A percentile compares a stretch with the other conserved stretches of the same genome.
These are phyloP conservation scores for Microctonus aethiopoides DNA, from an alignment of 2,888 invertebrate genomes.

Conservation along the genomic window DNA sequence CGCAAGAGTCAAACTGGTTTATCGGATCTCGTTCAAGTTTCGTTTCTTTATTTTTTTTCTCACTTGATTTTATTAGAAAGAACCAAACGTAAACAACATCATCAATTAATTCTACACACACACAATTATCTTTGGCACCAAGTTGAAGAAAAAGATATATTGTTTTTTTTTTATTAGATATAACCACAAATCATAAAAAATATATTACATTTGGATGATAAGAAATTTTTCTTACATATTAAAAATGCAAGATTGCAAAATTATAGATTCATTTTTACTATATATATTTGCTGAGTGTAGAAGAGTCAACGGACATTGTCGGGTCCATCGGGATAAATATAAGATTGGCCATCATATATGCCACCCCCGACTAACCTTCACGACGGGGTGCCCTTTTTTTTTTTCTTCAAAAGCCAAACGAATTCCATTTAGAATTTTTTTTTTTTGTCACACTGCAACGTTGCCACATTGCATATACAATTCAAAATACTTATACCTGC, in stretches of 20 bases:
- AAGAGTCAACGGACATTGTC: slow-evolving; percentile 18
- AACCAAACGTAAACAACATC: no score
- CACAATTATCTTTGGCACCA: not conserved
- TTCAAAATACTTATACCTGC: not conserved
- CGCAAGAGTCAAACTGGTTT: slow-evolving; percentile 18
- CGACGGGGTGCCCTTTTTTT: slow-evolving; percentile 57
- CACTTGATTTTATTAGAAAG: not conserved
- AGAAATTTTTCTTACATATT: no score
- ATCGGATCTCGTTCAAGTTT: not conserved
- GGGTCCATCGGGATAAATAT: slow-evolving; percentile 21
- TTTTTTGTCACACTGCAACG: slow-evolving; percentile 42
- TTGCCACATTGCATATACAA: slow-evolving; percentile 48
- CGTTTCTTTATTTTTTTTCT: slow-evolving; percentile 22
- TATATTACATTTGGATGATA: no score
- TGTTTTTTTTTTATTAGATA: not conserved
- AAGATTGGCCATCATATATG: slow-evolving; percentile 32
- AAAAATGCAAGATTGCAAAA: not conserved
- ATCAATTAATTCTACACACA: no score
- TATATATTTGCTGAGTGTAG: slow-evolving; percentile 33
- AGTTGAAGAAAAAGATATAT: slow-evolving; percentile 7
- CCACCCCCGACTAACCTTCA: slow-evolving; percentile 59
- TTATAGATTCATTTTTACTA: not conserved
- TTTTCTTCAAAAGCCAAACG: slow-evolving; percentile 47
- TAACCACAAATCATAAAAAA: not conserved
- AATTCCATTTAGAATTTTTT: slow-evolving; percentile 42